Evolutionary conservation across 2,797 vertebrate genomes (phyloP).

Genomic region (Acropternis orthonyx): DNA sequence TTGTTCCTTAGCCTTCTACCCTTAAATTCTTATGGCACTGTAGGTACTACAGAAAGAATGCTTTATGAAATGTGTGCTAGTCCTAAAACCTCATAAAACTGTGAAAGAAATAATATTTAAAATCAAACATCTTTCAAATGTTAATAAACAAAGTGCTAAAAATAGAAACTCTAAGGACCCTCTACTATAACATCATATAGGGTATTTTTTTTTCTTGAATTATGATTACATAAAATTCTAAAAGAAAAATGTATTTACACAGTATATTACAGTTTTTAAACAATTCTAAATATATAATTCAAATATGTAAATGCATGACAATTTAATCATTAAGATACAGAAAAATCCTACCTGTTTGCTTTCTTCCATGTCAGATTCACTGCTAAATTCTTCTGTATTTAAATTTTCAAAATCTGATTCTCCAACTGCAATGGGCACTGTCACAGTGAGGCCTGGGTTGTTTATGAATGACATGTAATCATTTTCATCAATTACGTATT

Average conservation of each 20-base stretch:
- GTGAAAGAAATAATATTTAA: background rate
- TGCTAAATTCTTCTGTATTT: constrained; percentile 96
- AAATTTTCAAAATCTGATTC: constrained; percentile 97
- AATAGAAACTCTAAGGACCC: background rate
- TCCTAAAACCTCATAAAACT: background rate
- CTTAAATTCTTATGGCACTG: background rate
- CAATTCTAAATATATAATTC: background rate
- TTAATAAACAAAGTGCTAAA: background rate
- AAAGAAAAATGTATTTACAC: background rate
- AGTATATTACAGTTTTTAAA: background rate
- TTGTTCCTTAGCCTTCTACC: background rate
- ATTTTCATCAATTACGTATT: constrained; percentile 84
- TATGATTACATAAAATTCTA: background rate
- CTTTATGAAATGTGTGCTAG: background rate
- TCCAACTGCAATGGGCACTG: constrained; percentile 90
- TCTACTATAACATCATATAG: background rate
- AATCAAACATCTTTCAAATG: background rate
- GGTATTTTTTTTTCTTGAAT: background rate
- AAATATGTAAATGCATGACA: background rate
- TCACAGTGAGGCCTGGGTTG: constrained; percentile 89
- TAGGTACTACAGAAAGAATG: background rate
- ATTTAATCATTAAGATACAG: background rate
- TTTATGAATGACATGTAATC: constrained; percentile 94
- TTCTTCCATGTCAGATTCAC: constrained; percentile 85
- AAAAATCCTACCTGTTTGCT: constrained; percentile 85